Evolutionary conservation across 2,797 vertebrate genomes (phyloP), one percentile per base, ranked within the genome.

Genomic region (Smutsia temminckii): DNA sequence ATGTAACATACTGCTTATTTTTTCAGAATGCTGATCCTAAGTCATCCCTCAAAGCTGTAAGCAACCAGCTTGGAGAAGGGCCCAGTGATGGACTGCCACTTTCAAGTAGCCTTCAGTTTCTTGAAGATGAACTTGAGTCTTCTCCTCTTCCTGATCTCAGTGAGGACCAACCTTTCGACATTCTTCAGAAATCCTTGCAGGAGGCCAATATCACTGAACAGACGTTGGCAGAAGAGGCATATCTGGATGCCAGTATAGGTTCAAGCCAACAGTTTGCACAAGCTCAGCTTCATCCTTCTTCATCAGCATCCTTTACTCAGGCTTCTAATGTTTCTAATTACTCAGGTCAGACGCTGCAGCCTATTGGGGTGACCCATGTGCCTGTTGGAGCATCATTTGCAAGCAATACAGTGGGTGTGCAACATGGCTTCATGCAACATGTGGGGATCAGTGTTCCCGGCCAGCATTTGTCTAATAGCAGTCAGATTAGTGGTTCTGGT

Each of bases 141-240:
- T 99, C 99, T 96, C 99, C 99, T 25, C 99, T 99, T 89, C 99
- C 98, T 90, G 99, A 99, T 97, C 99, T 99, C 66, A 99, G 98
- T 59, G 99, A 99, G 98, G 99, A 99, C 98, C 99, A 99, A 97
- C 99, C 99, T 96, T 99, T 99, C 89, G 99, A 99, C 98, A 99
- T 99, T 98, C 99, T 99, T 64, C 99, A 99, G 98, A 99, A 99
- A 98, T 99, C 99, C 96, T 98, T 99, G 96, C 98, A 99, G 98
- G 99, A 99, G 98, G 99, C 99, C 66, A 99, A 99, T 98, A 99
- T 99, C 98, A 99, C 99, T 3, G 99, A 99, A 98, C 99, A 99
- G 98, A 99, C 99, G 6, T 93, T 99, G 99, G 99, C 99, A 71
- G 99, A 99, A 98, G 99, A 99, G 98, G 99, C 99, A 46, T 98